Evolutionary conservation across 2,113 vertebrate genomes (phyloP).

Genomic region (Trematomus loennbergii): DNA sequence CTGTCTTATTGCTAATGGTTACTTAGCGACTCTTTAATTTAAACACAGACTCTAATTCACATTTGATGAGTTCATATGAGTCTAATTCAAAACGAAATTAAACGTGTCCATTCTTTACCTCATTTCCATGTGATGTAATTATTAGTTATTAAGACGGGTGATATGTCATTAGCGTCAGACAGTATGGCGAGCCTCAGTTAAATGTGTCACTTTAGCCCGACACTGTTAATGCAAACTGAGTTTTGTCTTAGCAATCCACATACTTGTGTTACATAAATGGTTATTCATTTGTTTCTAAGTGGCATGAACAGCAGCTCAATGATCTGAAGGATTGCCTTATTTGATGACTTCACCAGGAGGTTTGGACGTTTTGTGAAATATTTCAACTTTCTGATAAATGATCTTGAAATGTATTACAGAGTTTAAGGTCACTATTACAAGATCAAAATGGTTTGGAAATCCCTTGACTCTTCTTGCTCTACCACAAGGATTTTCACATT

Average conservation of each 20-base stretch:
- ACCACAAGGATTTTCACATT: too few species aligned
- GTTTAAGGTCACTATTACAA: neutral
- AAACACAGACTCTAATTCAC: slow-evolving; percentile 57
- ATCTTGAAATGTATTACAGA: neutral
- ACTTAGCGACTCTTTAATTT: slow-evolving; percentile 56
- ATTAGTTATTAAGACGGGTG: slow-evolving; percentile 42
- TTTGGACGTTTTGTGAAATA: neutral
- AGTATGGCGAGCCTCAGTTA: slow-evolving; percentile 1
- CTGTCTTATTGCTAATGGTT: slow-evolving; percentile 44
- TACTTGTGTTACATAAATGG: slow-evolving; percentile 5
- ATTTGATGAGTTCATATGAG: slow-evolving; percentile 63
- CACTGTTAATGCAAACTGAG: neutral
- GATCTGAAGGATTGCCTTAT: neutral
- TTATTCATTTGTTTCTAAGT: slow-evolving; percentile 8
- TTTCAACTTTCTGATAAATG: too few species aligned
- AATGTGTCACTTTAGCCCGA: slow-evolving; percentile 3
- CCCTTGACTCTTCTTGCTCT: too few species aligned
- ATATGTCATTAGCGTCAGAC: slow-evolving; percentile 49
- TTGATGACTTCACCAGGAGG: too few species aligned
- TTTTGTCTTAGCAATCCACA: neutral
- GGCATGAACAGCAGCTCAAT: slow-evolving; percentile 1
- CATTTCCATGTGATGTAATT: slow-evolving; percentile 52
- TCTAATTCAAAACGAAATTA: slow-evolving; percentile 53
- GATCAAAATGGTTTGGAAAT: too few species aligned
- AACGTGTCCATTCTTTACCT: slow-evolving; percentile 43